These are phyloP conservation scores for Blastobasis lacticolella DNA, from an alignment of 2,888 invertebrate genomes.

Conservation along the genomic window DNA sequence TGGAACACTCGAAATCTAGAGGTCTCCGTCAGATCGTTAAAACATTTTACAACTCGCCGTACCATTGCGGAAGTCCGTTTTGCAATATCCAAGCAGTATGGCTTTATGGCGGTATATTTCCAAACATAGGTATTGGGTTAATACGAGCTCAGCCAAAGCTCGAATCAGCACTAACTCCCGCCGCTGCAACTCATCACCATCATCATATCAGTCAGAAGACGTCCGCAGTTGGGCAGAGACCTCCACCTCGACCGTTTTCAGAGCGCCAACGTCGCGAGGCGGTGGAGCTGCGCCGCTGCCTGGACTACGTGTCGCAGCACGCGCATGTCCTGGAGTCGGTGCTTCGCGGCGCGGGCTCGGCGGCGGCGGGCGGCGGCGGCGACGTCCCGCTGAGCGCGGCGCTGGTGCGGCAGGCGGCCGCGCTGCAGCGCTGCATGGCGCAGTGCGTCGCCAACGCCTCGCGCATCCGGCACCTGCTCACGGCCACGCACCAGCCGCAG, in stretches of 20 bases:
- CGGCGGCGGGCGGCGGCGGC: conserved; percentile 15
- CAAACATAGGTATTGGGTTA: too few relatives aligned
- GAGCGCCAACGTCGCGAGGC: conserved; percentile 62
- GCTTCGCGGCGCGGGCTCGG: conserved; percentile 44
- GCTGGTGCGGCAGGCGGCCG: conserved; percentile 60
- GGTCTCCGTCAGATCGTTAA: too few relatives aligned
- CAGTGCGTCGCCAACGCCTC: conserved; percentile 66
- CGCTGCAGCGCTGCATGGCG: conserved; percentile 67
- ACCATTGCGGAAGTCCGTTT: too few relatives aligned
- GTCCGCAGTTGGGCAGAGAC: too few relatives aligned
- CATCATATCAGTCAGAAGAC: too few relatives aligned
- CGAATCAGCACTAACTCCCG: too few relatives aligned
- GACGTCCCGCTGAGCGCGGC: conserved; percentile 52
- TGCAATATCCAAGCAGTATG: too few relatives aligned
- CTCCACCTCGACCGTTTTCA: conserved; percentile 15
- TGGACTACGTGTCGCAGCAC: conserved; percentile 65
- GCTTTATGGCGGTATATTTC: too few relatives aligned
- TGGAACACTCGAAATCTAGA: too few relatives aligned
- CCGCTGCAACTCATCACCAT: too few relatives aligned
- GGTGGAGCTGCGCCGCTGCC: conserved; percentile 60
- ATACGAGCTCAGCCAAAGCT: too few relatives aligned
- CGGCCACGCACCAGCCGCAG: conserved; percentile 58
- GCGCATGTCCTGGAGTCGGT: conserved; percentile 62
- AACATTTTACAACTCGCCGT: too few relatives aligned
- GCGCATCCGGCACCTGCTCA: conserved; percentile 55